Percentiles rank a stretch among this genome's conserved stretches.
Evolutionary conservation across 2,888 invertebrate genomes (phyloP).

Genomic region (Erynnis tages): DNA sequence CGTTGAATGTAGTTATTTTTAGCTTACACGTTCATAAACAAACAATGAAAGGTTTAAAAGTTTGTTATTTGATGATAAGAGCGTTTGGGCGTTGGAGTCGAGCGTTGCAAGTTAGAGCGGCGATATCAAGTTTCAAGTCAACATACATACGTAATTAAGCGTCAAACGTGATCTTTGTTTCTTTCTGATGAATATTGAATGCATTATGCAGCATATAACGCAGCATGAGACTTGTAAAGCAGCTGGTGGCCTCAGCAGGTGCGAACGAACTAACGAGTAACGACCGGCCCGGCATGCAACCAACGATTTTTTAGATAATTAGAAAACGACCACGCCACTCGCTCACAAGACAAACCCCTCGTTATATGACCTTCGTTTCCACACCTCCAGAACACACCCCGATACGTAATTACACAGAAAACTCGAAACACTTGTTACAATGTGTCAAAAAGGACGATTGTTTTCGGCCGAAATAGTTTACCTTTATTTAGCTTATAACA

Average conservation of each 20-base stretch:
- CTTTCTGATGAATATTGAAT: slow-evolving; percentile 18
- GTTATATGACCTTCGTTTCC: slow-evolving; percentile 63
- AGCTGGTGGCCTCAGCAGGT: slow-evolving; percentile 47
- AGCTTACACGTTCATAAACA: slow-evolving; percentile 28
- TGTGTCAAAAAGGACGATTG: slow-evolving; percentile 74
- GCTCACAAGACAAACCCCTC: slow-evolving; percentile 48
- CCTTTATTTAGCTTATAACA: slow-evolving; percentile 80
- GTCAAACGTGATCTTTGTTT: slow-evolving; percentile 30
- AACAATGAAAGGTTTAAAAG: slow-evolving; percentile 28
- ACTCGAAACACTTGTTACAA: slow-evolving; percentile 74
- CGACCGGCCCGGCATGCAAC: slow-evolving; percentile 58
- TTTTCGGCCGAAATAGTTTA: slow-evolving; percentile 74
- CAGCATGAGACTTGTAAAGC: slow-evolving; percentile 43
- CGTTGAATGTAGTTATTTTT: slow-evolving; percentile 25
- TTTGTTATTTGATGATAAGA: slow-evolving; percentile 34
- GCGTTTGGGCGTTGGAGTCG: slow-evolving; percentile 37
- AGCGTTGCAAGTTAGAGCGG: slow-evolving; percentile 19
- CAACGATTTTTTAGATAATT: slow-evolving; percentile 64
- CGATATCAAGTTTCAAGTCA: slow-evolving; percentile 43
- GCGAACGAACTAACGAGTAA: slow-evolving; percentile 37
- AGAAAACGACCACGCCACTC: slow-evolving; percentile 69
- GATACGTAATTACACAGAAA: slow-evolving; percentile 69
- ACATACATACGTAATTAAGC: slow-evolving; percentile 38
- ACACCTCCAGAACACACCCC: slow-evolving; percentile 40
- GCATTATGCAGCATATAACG: slow-evolving; percentile 29